Percentiles rank a stretch among this genome's conserved stretches.
Evolutionary conservation across 2,797 vertebrate species (phyloP).

Genomic region (Enteromius afrohamiltoni): DNA sequence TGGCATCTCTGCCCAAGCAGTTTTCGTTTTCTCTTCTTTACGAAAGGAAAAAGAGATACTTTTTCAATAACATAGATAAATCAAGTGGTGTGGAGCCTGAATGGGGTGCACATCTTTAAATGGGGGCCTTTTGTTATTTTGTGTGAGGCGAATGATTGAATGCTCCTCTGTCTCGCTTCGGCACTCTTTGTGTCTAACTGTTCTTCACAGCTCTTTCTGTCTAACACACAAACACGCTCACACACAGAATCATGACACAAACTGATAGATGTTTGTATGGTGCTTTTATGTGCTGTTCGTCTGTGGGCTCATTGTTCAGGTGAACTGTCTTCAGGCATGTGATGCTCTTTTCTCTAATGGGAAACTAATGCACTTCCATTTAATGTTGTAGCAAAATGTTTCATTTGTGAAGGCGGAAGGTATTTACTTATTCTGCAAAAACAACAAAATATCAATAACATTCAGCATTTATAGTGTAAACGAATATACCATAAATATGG

Average conservation of each 20-base stretch:
- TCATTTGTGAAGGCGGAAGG: neutral
- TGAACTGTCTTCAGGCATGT: constrained; percentile 7
- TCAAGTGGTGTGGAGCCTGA: constrained; percentile 17
- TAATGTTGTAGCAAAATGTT: constrained; percentile 9
- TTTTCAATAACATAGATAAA: constrained; percentile 42
- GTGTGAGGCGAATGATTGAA: constrained; percentile 38
- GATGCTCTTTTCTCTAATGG: constrained; percentile 26
- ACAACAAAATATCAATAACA: neutral
- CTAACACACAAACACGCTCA: constrained; percentile 15
- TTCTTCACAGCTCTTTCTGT: constrained; percentile 25
- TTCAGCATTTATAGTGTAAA: neutral
- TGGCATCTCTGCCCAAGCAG: constrained; percentile 47
- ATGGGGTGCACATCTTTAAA: constrained; percentile 27
- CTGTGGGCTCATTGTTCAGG: constrained; percentile 25
- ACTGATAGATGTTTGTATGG: constrained; percentile 13
- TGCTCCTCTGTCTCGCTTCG: constrained; percentile 1
- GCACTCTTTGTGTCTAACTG: constrained; percentile 12
- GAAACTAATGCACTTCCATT: constrained; percentile 34
- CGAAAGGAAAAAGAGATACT: neutral
- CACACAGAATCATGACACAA: constrained; percentile 24
- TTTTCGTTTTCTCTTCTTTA: neutral
- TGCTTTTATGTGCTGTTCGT: constrained; percentile 15
- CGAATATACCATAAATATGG: neutral
- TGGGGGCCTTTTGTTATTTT: constrained; percentile 35
- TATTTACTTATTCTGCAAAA: neutral